Conservation (phyloP, 2,113 vertebrate species). For the Indicator indicator region DNA sequence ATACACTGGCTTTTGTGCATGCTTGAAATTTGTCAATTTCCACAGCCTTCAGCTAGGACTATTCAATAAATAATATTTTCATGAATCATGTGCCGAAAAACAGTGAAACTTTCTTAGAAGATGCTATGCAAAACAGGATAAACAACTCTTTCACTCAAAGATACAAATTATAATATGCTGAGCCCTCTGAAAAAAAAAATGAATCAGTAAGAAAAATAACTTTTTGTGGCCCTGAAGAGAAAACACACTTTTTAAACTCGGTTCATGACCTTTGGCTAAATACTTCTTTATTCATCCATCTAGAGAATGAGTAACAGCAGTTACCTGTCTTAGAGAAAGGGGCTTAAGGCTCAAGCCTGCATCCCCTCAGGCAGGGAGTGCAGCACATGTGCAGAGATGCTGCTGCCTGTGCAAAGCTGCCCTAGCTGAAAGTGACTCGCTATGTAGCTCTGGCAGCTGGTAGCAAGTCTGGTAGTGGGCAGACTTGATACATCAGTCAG, state of each 20-base stretch:
- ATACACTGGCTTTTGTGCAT: not conserved
- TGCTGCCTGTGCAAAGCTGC: not conserved
- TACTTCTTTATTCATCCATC: not conserved
- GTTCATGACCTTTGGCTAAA: not conserved
- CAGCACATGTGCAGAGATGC: not conserved
- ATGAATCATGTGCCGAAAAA: not conserved
- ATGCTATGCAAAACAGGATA: not conserved
- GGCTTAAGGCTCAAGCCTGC: not conserved
- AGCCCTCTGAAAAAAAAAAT: not conserved
- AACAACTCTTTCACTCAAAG: not conserved
- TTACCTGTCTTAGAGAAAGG: not conserved
- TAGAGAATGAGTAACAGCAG: not conserved
- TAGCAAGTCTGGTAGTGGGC: not conserved
- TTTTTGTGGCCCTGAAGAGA: not conserved
- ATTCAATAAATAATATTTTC: not conserved
- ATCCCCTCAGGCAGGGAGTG: not conserved
- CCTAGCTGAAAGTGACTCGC: accelerated
- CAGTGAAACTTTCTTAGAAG: not conserved
- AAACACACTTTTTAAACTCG: not conserved
- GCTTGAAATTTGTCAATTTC: not conserved
- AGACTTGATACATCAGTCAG: not conserved
- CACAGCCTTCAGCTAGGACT: not conserved
- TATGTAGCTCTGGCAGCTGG: not conserved
- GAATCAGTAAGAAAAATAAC: not conserved
- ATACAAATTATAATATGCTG: not conserved